Evolutionary conservation across 2,888 invertebrate genomes (phyloP), one percentile per base, ranked within the genome.

Genomic region (Synanthedon vespiformis): DNA sequence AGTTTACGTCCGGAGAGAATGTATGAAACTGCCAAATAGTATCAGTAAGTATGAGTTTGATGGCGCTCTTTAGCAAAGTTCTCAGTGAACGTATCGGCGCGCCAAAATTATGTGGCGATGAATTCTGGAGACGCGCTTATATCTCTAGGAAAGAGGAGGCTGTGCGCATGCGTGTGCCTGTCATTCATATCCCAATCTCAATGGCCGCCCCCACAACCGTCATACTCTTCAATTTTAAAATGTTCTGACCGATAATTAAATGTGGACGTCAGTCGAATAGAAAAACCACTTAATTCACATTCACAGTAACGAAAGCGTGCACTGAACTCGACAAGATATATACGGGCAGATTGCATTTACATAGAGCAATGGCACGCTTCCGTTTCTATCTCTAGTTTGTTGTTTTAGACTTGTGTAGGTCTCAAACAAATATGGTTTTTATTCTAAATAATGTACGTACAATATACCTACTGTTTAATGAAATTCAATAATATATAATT

Each of bases 91-190:
- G 83, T 73, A 78, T 75, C 76, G 74, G 71, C 80, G 81, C 84
- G 83, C 74, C 76, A 82, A 86, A 85, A 80, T 86, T 84, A 72
- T 86, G 86, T 71, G 84, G 68, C 72, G 65, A 63, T 67, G 64
- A 75, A 65, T 70, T 70, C 70, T 70, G 63, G 72, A 67, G 65
- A 61, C 80, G 75, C 63, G 80, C 80, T 86, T 87, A 84, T 86
- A 87, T 87, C 80, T 73, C 65, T 63, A 63, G 56, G 70, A 63
- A 64, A 34, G 61, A 65, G 60, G 67, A 66, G 65, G 62, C 62
- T 60, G 67, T 59, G 58, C 66, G 67, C 81, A 80, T 85, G 80
- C 85, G 80, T 80, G 80, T 70, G 61, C 59, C 59, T 49, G 59
- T 63, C 79, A 80, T 80, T 87, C 86, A 86, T 80, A 73, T 74